These are phyloP conservation scores for Talpa occidentalis DNA, from an alignment of 2,113 vertebrate species.

Conservation along the genomic window DNA sequence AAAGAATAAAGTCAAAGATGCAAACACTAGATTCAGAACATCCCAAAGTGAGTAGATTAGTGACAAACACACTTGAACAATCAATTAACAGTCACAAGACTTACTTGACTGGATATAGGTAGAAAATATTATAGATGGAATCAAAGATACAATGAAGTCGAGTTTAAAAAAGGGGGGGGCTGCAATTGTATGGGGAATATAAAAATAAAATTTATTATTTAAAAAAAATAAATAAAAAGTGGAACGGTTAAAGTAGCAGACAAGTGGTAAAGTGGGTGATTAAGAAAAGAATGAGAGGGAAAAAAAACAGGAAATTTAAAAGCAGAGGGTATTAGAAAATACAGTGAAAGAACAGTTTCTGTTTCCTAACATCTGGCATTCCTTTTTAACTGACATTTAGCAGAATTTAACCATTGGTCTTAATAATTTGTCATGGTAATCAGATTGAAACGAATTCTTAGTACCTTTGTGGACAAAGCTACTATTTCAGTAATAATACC, in stretches of 20 bases:
- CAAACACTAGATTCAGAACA: neutral
- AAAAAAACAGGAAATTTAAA: neutral
- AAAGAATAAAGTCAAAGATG: neutral
- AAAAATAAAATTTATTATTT: too few species aligned
- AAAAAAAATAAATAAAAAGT: too few species aligned
- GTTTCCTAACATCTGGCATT: constrained; percentile 32
- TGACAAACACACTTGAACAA: neutral
- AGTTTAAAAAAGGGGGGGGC: too few species aligned
- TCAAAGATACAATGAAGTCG: neutral
- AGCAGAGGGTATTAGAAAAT: neutral
- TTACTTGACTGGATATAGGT: neutral
- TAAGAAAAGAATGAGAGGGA: neutral
- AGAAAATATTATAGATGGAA: neutral
- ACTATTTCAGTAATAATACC: neutral
- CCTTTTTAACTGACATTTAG: constrained; percentile 36
- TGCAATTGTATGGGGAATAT: too few species aligned
- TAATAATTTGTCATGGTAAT: constrained; percentile 2
- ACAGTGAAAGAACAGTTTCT: neutral
- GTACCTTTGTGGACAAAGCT: neutral
- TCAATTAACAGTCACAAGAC: neutral
- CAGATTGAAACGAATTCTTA: neutral
- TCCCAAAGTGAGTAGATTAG: neutral
- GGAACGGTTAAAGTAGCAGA: neutral
- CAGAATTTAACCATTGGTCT: constrained; percentile 33
- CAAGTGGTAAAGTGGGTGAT: neutral